These are phyloP conservation scores for Neodiprion virginianus DNA, from an alignment of 1,140 invertebrate genomes.

Conservation along the genomic window DNA sequence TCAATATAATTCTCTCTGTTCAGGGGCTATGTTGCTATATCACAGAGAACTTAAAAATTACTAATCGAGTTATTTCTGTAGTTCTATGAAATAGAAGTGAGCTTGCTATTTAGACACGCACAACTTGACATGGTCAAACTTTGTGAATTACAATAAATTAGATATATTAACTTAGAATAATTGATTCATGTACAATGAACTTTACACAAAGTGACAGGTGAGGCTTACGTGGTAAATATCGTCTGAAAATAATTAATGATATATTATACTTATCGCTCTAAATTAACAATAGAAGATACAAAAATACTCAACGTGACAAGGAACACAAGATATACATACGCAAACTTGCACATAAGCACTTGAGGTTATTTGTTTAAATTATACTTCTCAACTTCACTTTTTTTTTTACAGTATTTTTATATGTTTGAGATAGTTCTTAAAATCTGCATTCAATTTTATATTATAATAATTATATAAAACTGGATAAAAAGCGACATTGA, in stretches of 20 bases:
- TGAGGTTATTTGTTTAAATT: background rate
- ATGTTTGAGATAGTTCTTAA: background rate
- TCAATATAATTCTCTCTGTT: conserved; percentile 41
- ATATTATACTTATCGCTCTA: background rate
- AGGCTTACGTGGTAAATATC: background rate
- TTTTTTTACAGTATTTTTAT: background rate
- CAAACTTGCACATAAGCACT: background rate
- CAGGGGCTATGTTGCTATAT: conserved; percentile 49
- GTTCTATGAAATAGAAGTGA: conserved; percentile 2
- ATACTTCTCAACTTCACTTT: background rate
- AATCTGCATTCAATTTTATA: background rate
- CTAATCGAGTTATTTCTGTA: background rate
- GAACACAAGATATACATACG: conserved; percentile 3
- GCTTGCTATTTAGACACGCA: background rate
- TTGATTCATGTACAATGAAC: background rate
- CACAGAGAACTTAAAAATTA: conserved; percentile 39
- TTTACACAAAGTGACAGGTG: background rate
- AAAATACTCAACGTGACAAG: conserved; percentile 4
- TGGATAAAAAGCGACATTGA: background rate
- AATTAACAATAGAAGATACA: conserved; percentile 6
- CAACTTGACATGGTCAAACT: conserved; percentile 1
- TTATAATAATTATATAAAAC: background rate
- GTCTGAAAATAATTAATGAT: conserved; percentile 6
- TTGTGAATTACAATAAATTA: conserved; percentile 6
- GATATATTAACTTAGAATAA: background rate